Evolutionary conservation across 2,113 vertebrate species (phyloP), one percentile per base, ranked within the genome.

Genomic region (Natator depressus): DNA sequence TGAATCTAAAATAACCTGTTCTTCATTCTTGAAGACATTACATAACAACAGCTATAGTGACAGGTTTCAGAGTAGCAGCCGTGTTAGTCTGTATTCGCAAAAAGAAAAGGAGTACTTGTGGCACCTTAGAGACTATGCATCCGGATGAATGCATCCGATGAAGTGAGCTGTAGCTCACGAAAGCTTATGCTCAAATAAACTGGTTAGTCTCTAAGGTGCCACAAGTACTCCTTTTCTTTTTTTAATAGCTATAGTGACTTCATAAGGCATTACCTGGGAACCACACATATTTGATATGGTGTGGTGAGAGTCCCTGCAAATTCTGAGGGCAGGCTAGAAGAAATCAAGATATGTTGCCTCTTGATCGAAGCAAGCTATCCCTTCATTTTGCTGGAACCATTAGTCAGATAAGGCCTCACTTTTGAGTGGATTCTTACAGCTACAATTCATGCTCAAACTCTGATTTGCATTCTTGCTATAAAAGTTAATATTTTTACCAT

Each of bases 401-500:
- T 97, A 97, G 93, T 97, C 96, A 97, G 87, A 93, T 62, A 85
- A 84, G 96, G 76, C 49, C 62, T 95, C 62, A 91, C 82, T 95
- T 82, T 80, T 96, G 89, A 96, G 91, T 96, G 92, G 96, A 94
- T 95, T 97, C 93, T 94, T 54, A 72, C 86, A 96, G 93, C 79
- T 97, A 97, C 96, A 97, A 97, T 97, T 97, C 97, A 93, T 90
- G 87, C 69, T 94, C 75, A 90, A 89, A 84, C 83, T 96, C 95
- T 97, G 83, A 98, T 97, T 97, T 97, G 94, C 96, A 97, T 97
- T 96, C 88, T 78, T 94, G 87, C 93, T 95, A 91, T 89, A 96
- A 96, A 96, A 97, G 84, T 97, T 98, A 97, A 93, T 97, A 97
- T 97, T 97, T 97, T 96, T 72, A 72, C 94, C 92, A 89, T 95